These are phyloP conservation scores for Brachyhypopomus gauderio DNA, from an alignment of 2,113 vertebrate genomes.

Conservation along the genomic window DNA sequence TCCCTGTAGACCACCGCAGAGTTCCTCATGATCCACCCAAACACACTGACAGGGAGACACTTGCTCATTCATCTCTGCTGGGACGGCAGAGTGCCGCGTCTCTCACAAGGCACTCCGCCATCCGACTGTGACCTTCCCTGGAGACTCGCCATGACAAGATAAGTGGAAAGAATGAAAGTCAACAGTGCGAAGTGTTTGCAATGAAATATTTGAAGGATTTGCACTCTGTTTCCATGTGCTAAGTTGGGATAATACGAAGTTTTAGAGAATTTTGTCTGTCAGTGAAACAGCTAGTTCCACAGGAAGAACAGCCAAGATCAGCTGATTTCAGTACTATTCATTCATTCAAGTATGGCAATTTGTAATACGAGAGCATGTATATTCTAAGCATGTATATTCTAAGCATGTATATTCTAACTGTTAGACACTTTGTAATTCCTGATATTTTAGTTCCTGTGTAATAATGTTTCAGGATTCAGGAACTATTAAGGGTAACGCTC, in stretches of 20 bases:
- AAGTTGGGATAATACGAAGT: conserved; percentile 6
- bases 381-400: too few relatives aligned
- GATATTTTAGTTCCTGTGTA: too few relatives aligned
- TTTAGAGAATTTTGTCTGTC: conserved; percentile 16
- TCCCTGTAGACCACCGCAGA: background rate
- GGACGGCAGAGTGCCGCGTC: conserved; percentile 2
- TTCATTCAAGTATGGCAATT: too few relatives aligned
- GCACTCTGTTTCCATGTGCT: background rate
- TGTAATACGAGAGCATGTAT: too few relatives aligned
- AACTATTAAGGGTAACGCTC: too few relatives aligned
- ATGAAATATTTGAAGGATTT: conserved; percentile 37
- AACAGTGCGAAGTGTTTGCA: background rate
- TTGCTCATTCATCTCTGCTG: conserved; percentile 15
- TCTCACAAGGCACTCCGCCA: conserved; percentile 16
- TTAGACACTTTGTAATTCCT: too few relatives aligned
- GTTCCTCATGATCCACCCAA: background rate
- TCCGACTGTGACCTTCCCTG: conserved; percentile 7
- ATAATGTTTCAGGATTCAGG: too few relatives aligned
- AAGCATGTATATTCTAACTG: too few relatives aligned
- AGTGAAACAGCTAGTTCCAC: conserved; percentile 2
- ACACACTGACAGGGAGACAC: conserved; percentile 13
- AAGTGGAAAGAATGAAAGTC: conserved; percentile 30
- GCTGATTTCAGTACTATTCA: background rate
- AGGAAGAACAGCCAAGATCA: background rate
- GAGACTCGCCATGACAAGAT: conserved; percentile 8